Conservation (phyloP, 2,888 invertebrate species). For the Megalurothrips usitatus region DNA sequence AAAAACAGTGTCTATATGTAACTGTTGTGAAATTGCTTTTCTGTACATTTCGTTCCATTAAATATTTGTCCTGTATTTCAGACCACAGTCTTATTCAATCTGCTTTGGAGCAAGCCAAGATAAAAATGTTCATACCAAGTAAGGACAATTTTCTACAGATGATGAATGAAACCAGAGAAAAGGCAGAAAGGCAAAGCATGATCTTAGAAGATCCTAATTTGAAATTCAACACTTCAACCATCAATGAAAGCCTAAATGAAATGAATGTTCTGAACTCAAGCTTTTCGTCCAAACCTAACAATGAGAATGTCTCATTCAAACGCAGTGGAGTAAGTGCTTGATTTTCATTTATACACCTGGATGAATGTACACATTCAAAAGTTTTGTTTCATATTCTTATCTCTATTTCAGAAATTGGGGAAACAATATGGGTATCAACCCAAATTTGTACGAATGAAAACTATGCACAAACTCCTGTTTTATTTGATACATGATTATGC, state of each 20-base stretch:
- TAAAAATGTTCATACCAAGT: slow-evolving; percentile 49
- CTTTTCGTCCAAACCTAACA: background rate
- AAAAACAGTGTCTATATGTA: background rate
- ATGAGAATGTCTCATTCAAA: background rate
- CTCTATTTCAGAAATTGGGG: slow-evolving; percentile 43
- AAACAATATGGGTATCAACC: slow-evolving; percentile 54
- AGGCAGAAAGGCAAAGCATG: background rate
- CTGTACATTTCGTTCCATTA: background rate
- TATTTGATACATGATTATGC: slow-evolving; percentile 61
- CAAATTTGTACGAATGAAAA: slow-evolving; percentile 62
- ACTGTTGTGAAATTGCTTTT: slow-evolving; percentile 10
- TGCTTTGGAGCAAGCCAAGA: slow-evolving; percentile 58
- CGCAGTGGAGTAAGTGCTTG: background rate
- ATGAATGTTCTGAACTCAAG: background rate
- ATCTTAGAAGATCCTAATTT: background rate
- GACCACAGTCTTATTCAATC: slow-evolving; percentile 53
- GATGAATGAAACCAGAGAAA: background rate
- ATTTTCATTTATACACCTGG: background rate
- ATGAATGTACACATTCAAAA: background rate
- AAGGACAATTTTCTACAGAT: slow-evolving; percentile 36
- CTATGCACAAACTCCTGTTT: slow-evolving; percentile 64
- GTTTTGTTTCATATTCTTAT: background rate
- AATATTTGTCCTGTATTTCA: background rate
- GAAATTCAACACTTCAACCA: background rate
- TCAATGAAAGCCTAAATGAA: background rate